Evolutionary conservation across 2,797 vertebrate species (phyloP).

Genomic region (Hoplostethus atlanticus): DNA sequence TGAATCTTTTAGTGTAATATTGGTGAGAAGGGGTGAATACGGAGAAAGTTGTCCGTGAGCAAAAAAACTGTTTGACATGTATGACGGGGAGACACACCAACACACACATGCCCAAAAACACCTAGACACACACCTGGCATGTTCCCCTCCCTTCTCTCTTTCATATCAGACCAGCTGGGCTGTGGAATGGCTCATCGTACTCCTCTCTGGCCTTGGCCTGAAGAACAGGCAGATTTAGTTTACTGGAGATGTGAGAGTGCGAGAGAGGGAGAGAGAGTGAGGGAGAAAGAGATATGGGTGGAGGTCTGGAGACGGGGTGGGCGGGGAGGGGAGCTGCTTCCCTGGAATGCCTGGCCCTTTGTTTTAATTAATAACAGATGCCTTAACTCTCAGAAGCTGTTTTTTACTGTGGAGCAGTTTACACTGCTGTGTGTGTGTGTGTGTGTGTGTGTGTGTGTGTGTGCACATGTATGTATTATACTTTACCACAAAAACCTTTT

Average conservation of each 20-base stretch:
- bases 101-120: not conserved
- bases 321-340: constrained; percentile 48
- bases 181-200: constrained; percentile 20
- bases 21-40: constrained; percentile 12
- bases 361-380: constrained; percentile 83
- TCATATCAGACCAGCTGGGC: constrained; percentile 42
- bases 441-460: constrained; percentile 11
- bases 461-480: not conserved
- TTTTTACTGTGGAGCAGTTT: constrained; percentile 40
- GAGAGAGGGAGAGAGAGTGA: constrained; percentile 34
- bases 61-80: not conserved
- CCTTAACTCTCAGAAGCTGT: constrained; percentile 28
- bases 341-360: constrained; percentile 78
- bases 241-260: constrained; percentile 37
- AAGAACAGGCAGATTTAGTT: constrained; percentile 39
- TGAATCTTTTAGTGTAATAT: not conserved
- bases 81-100: not conserved
- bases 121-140: constrained; percentile 46
- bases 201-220: constrained; percentile 36
- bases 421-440: constrained; percentile 30
- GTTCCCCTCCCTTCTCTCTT: constrained; percentile 16
- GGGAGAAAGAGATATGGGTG: constrained; percentile 58
- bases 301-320: constrained; percentile 35
- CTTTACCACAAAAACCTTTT: not conserved
- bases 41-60: constrained; percentile 15